Evolutionary conservation across 2,113 vertebrate genomes (phyloP).

Genomic region (Carassius carassius): DNA sequence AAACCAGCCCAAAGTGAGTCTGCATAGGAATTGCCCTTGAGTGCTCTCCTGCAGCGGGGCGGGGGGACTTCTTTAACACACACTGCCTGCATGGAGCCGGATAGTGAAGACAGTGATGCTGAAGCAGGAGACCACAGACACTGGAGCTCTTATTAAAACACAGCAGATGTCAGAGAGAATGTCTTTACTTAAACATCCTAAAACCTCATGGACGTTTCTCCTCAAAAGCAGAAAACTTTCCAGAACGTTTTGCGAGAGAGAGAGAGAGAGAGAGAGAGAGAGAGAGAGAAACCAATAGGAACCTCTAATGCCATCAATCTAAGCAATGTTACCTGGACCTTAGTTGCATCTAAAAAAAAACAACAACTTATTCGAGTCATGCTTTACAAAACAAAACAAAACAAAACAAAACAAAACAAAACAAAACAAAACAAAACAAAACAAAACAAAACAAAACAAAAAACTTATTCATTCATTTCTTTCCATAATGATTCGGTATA

Average conservation of each 20-base stretch:
- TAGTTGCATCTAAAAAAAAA: not conserved
- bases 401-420: too few relatives aligned
- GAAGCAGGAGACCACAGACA: not conserved
- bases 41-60: constrained; percentile 36
- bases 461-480: too few relatives aligned
- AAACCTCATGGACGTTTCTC: not conserved
- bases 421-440: too few relatives aligned
- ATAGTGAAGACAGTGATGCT: not conserved
- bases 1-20: constrained; percentile 49
- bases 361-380: not conserved
- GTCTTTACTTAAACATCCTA: not conserved
- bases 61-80: constrained; percentile 3
- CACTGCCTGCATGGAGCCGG: not conserved
- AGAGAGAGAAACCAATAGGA: not conserved
- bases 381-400: not conserved
- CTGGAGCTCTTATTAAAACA: constrained; percentile 2
- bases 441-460: too few relatives aligned
- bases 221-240: not conserved
- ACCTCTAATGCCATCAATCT: not conserved
- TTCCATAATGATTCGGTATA: not conserved
- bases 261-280: too few relatives aligned
- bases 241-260: not conserved
- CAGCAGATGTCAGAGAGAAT: not conserved
- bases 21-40: constrained; percentile 49
- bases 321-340: not conserved